These are phyloP conservation scores for Rhombomys opimus DNA, from an alignment of 2,113 vertebrate species.

Conservation along the genomic window DNA sequence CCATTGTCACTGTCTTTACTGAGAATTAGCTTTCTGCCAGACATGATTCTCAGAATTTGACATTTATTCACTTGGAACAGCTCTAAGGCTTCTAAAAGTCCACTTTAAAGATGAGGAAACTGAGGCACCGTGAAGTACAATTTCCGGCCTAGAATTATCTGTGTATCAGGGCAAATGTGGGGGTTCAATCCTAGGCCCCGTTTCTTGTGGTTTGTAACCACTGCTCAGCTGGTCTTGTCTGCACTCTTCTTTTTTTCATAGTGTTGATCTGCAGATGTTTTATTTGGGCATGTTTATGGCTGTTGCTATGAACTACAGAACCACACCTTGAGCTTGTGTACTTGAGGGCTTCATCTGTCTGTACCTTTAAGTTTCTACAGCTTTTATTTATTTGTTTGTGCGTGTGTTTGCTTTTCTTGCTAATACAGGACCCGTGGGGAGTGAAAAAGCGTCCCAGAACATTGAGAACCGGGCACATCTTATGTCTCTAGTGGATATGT, in stretches of 20 bases:
- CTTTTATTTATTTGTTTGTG: neutral
- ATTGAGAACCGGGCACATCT: slow-evolving; percentile 43
- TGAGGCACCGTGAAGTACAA: neutral
- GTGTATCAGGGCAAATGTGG: neutral
- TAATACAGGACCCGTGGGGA: neutral
- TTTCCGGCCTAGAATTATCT: neutral
- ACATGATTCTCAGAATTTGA: neutral
- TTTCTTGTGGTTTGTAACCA: neutral
- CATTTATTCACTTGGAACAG: neutral
- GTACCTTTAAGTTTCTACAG: neutral
- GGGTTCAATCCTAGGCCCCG: neutral
- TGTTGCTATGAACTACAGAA: neutral
- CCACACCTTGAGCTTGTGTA: neutral
- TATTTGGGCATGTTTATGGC: neutral
- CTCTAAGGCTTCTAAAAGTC: neutral
- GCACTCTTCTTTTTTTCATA: rapidly evolving
- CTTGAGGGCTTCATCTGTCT: neutral
- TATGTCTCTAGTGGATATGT: slow-evolving; percentile 36
- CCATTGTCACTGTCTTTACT: neutral
- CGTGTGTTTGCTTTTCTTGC: neutral
- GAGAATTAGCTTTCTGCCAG: neutral
- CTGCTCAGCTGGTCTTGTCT: rapidly evolving
- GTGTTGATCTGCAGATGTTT: neutral
- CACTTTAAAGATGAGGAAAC: neutral
- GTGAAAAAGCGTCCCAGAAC: slow-evolving; percentile 10